These are phyloP conservation scores for Chrysotoxum bicinctum DNA, from an alignment of 2,888 invertebrate genomes.

Conservation along the genomic window DNA sequence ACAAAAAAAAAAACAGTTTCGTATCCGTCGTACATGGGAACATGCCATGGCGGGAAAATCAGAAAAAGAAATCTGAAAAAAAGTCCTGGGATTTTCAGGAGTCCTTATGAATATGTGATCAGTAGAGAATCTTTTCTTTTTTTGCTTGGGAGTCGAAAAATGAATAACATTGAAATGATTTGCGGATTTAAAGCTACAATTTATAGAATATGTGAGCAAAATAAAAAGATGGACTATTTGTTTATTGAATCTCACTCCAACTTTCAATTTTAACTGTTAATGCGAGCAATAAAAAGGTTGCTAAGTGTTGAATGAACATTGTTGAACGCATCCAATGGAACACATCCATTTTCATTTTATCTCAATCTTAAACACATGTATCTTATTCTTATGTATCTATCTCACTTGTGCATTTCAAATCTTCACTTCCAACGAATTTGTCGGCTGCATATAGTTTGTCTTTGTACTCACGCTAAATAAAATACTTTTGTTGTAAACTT, in stretches of 20 bases:
- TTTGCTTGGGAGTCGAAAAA: constrained; percentile 46
- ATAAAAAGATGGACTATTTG: neutral
- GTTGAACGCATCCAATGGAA: no score
- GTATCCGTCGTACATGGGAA: constrained; percentile 13
- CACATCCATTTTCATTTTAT: no score
- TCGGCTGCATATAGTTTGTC: no score
- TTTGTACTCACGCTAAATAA: no score
- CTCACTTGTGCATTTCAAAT: no score
- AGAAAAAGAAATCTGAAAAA: constrained; percentile 3
- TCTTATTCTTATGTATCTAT: no score
- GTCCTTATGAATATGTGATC: constrained; percentile 70
- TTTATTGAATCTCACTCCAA: neutral
- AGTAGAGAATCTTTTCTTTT: constrained; percentile 31
- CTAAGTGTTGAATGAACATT: no score
- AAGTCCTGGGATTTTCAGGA: neutral
- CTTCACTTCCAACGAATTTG: no score
- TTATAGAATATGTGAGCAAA: constrained; percentile 6
- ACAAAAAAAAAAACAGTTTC: constrained; percentile 3
- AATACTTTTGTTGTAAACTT: no score
- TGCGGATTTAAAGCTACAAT: constrained; percentile 35
- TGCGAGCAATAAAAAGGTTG: neutral
- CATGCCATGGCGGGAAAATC: constrained; percentile 23
- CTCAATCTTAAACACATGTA: no score
- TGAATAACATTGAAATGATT: constrained; percentile 65
- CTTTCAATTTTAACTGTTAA: constrained; percentile 17